Percentiles rank a stretch among this genome's conserved stretches.
phyloP scores from a whole-genome alignment of 2,797 vertebrate genomes.

The Carapus acus region DNA sequence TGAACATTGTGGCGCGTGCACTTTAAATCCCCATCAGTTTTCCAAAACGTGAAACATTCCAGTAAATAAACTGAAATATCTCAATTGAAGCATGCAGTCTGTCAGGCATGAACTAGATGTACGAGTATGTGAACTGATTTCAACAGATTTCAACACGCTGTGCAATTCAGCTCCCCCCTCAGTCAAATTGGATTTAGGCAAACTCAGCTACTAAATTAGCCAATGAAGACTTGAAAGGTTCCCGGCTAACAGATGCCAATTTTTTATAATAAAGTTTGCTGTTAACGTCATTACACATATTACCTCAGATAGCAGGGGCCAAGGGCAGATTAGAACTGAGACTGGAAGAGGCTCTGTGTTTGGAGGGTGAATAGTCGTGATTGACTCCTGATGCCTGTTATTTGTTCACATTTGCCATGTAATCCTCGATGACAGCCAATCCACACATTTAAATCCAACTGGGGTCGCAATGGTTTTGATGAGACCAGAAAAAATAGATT shows the following conservation, averaged over 20 bases:
- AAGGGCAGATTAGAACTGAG: background rate
- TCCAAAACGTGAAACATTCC: background rate
- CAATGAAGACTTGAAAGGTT: background rate
- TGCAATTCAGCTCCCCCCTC: background rate
- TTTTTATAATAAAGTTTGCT: constrained; percentile 8
- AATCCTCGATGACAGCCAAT: too few species aligned
- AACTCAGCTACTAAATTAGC: background rate
- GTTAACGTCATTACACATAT: background rate
- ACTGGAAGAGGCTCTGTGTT: too few species aligned
- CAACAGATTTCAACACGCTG: background rate
- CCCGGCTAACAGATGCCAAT: background rate
- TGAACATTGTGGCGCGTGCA: too few species aligned
- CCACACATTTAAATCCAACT: too few species aligned
- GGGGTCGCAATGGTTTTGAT: too few species aligned
- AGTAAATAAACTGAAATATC: constrained; percentile 5
- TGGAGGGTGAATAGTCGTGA: too few species aligned
- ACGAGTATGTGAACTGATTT: background rate
- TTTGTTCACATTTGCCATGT: too few species aligned
- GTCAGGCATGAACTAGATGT: too few species aligned
- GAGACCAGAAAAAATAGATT: too few species aligned
- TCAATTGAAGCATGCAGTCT: background rate
- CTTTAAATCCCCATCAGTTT: constrained; percentile 9
- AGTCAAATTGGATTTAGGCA: background rate
- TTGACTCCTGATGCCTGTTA: too few species aligned
- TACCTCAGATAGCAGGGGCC: background rate